Conservation (phyloP, 2,888 invertebrate genomes). For the Bombyx huttoni region DNA sequence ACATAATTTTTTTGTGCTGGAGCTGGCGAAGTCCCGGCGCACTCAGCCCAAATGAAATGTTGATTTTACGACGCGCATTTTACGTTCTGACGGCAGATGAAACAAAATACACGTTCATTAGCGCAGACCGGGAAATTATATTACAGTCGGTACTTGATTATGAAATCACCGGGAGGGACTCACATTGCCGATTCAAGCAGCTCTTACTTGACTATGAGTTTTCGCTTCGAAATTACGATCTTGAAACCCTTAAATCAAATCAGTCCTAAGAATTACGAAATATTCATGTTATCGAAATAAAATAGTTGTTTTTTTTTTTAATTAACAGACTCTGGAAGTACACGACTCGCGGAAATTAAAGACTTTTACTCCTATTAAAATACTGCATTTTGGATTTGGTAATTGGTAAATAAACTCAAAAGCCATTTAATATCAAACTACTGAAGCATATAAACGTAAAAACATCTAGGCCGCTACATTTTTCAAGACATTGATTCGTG, state of each 20-base stretch:
- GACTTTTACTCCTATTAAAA: too few species aligned
- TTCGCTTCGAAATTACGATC: not conserved
- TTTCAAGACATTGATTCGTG: too few species aligned
- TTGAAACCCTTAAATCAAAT: not conserved
- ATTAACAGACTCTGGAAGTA: too few species aligned
- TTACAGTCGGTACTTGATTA: slow-evolving; percentile 57
- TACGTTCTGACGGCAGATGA: slow-evolving; percentile 51
- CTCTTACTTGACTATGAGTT: not conserved
- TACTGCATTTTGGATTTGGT: too few species aligned
- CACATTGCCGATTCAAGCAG: slow-evolving; percentile 17
- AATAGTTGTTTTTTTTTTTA: too few species aligned
- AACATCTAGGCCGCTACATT: too few species aligned
- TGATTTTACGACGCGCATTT: slow-evolving; percentile 51
- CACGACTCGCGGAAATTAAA: too few species aligned
- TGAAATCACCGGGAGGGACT: slow-evolving; percentile 38
- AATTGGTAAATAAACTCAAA: too few species aligned
- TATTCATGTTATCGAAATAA: too few species aligned
- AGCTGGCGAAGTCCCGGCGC: slow-evolving; percentile 22
- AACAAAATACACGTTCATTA: slow-evolving; percentile 69
- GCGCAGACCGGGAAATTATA: slow-evolving; percentile 56
- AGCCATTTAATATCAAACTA: too few species aligned
- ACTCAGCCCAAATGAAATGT: slow-evolving; percentile 47
- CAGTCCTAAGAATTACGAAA: too few species aligned
- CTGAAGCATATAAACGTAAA: too few species aligned
- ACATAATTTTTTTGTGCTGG: slow-evolving; percentile 39